A percentile compares a stretch with the other conserved stretches of the same genome.
Evolutionary conservation across 2,113 vertebrate species (phyloP).

Genomic region (Channa maculata): DNA sequence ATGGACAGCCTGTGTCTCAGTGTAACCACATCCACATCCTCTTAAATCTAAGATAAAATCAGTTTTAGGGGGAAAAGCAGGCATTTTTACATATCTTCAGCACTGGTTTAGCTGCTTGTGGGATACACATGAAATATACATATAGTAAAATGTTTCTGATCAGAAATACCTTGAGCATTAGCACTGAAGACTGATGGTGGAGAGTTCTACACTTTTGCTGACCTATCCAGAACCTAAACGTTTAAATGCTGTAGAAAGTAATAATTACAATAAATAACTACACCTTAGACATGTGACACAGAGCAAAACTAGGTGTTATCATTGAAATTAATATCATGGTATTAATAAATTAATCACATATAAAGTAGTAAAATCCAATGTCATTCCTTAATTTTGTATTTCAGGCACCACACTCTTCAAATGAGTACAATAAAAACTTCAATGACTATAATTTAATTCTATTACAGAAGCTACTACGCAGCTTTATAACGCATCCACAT

Average conservation of each 20-base stretch:
- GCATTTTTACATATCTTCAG: neutral
- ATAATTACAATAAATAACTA: too few species aligned
- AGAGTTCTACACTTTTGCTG: too few species aligned
- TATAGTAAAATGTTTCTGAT: neutral
- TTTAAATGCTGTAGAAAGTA: too few species aligned
- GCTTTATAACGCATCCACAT: neutral
- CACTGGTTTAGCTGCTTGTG: too few species aligned
- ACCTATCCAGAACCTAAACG: too few species aligned
- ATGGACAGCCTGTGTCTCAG: constrained; percentile 2
- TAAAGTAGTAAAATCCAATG: too few species aligned
- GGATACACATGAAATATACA: too few species aligned
- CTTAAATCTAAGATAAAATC: neutral
- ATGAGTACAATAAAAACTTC: neutral
- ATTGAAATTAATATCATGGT: neutral
- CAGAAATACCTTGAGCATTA: neutral
- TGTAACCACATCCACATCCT: neutral
- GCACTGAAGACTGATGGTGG: neutral
- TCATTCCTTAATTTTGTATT: too few species aligned
- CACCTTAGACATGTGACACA: too few species aligned
- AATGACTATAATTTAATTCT: neutral
- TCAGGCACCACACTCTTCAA: neutral
- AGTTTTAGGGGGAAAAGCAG: neutral
- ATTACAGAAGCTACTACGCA: too few species aligned
- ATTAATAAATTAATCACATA: neutral
- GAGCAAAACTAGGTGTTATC: neutral